Evolutionary conservation across 2,797 vertebrate genomes (phyloP), one percentile per base, ranked within the genome.

Genomic region (Eurystomus glaucurus): DNA sequence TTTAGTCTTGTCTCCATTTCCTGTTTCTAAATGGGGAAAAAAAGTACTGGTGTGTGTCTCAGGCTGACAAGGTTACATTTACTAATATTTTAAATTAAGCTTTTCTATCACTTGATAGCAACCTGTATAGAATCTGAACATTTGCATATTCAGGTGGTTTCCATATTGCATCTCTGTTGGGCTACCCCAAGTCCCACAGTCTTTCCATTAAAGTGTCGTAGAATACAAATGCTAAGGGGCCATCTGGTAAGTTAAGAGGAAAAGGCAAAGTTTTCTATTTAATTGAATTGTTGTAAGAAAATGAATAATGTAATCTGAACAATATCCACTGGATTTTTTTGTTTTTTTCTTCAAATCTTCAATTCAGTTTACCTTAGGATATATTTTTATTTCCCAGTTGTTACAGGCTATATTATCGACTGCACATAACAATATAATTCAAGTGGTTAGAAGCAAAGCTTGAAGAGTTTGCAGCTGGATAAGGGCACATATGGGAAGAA

Each of bases 381-480:
- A 8, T 86, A 87, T 86, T 91, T 93, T 95, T 68, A 57, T 95
- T 91, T 94, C 85, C 82, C 79, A 54, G 79, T 95, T 95, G 87
- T 86, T 97, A 18, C 50, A 86, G 68, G 65, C 65, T 93, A 0
- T 83, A 26, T 87, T 95, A 94, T 65, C 88, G 96, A 86, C 83
- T 94, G 85, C 72, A 84, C 19, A 10, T 81, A 95, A 94, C 82
- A 80, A 61, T 88, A 29, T 46, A 77, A 88, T 91, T 88, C 51
- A 81, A 90, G 89, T 84, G 65, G 50, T 54, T 91, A 61, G 68
- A 85, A 60, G 57, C 79, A 94, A 80, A 86, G 58, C 85, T 88
- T 64, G 76, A 81, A 81, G 95, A 88, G 75, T 85, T 94, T 96
- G 91, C 96, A 96, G 79, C 95, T 96, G 87, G 78, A n/a, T 86